phyloP scores from a whole-genome alignment of 1,140 invertebrate species.

The Megalonaias nervosa region DNA sequence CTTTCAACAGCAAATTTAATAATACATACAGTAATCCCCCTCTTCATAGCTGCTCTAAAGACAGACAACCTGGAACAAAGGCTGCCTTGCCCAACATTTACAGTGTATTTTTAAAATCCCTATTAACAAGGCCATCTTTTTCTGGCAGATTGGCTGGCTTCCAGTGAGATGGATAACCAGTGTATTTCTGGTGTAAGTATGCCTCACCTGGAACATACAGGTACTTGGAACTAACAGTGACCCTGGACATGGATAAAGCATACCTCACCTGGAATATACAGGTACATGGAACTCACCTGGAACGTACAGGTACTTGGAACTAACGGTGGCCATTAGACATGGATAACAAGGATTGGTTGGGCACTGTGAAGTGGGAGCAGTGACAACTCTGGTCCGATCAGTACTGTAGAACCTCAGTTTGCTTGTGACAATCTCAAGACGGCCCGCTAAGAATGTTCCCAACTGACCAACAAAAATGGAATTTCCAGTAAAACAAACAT shows the following conservation, averaged over 20 bases:
- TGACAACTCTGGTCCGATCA: conserved; percentile 26
- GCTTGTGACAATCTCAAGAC: conserved; percentile 42
- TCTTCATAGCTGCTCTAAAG: no score
- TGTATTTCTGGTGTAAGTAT: no score
- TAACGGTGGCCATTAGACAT: conserved; percentile 45
- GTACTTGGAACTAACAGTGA: background rate
- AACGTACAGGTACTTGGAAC: conserved; percentile 51
- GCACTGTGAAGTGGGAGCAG: conserved; percentile 51
- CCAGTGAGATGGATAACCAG: no score
- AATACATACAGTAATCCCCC: no score
- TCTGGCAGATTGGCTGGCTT: no score
- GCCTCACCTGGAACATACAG: no score
- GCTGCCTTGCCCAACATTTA: no score
- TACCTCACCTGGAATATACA: background rate
- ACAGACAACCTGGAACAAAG: no score
- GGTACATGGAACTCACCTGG: conserved; percentile 21
- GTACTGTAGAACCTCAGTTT: conserved; percentile 56
- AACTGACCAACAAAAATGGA: conserved; percentile 42
- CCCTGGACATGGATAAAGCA: background rate
- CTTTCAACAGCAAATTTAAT: no score
- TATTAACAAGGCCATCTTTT: no score
- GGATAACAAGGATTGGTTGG: conserved; percentile 42
- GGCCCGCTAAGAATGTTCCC: conserved; percentile 48
- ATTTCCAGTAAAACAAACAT: no score
- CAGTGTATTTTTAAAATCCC: no score